A percentile compares a stretch with the other conserved stretches of the same genome.
Evolutionary conservation across 2,113 vertebrate genomes (phyloP).

Genomic region (Leucoraja erinaceus): DNA sequence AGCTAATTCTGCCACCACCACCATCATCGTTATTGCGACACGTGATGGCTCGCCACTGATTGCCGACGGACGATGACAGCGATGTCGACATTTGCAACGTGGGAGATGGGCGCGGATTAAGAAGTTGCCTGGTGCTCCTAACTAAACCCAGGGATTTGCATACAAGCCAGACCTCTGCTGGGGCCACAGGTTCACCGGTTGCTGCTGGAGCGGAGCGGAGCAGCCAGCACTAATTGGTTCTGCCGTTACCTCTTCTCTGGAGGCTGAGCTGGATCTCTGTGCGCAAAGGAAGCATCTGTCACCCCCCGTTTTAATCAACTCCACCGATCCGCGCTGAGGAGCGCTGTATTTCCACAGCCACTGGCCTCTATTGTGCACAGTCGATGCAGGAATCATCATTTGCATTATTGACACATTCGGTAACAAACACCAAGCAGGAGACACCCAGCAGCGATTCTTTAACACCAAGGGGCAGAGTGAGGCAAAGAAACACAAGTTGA

Average conservation of each 20-base stretch:
- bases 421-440: not conserved
- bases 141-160: not conserved
- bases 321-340: not conserved
- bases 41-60: too few species aligned
- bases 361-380: not conserved
- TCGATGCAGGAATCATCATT: not conserved
- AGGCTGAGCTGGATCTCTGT: not conserved
- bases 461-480: not conserved
- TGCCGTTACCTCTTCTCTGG: not conserved
- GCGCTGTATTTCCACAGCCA: not conserved
- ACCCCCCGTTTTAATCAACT: not conserved
- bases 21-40: too few species aligned
- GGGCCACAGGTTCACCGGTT: not conserved
- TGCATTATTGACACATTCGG: not conserved
- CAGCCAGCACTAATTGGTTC: not conserved
- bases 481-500: not conserved
- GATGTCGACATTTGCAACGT: too few species aligned
- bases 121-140: too few species aligned
- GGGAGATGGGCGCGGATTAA: too few species aligned
- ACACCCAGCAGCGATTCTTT: not conserved
- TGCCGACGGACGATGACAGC: too few species aligned
- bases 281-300: not conserved
- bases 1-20: too few species aligned
- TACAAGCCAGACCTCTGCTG: not conserved
- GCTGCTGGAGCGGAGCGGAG: not conserved